Evolutionary conservation across 1,140 invertebrate species (phyloP).

Genomic region (Panulirus ornatus): DNA sequence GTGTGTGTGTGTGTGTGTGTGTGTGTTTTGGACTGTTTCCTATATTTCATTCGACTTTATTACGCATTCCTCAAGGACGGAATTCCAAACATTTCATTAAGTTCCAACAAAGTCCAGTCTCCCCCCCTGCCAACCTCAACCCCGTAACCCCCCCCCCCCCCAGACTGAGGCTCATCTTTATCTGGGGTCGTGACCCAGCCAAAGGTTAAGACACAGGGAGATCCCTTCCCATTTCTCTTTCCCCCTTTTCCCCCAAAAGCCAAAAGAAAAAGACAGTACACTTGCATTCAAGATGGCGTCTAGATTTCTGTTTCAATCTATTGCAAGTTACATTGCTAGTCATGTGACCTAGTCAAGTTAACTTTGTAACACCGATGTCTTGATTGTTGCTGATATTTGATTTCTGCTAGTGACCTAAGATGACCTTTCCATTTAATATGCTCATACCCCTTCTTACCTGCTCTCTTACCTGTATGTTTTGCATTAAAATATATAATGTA

Average conservation of each 20-base stretch:
- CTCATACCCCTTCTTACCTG: constrained; percentile 32
- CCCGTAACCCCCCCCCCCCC: too few relatives aligned
- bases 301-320: not conserved
- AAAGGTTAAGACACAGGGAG: too few relatives aligned
- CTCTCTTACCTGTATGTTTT: constrained; percentile 40
- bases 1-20: too few relatives aligned
- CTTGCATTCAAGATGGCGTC: not conserved
- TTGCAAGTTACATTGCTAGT: constrained; percentile 10
- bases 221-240: not conserved
- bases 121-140: too few relatives aligned
- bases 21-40: not conserved
- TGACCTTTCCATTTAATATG: constrained; percentile 4
- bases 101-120: not conserved
- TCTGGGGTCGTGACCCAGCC: too few relatives aligned
- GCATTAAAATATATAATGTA: constrained; percentile 48
- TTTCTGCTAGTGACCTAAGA: constrained; percentile 19
- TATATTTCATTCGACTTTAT: constrained; percentile 4
- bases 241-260: not conserved
- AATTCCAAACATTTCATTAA: not conserved
- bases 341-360: constrained; percentile 34
- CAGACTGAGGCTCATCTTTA: too few relatives aligned
- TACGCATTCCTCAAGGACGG: not conserved
- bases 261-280: too few relatives aligned
- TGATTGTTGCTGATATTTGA: constrained; percentile 8
- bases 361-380: not conserved